phyloP scores from a whole-genome alignment of 1,140 invertebrate species.

The Halictus rubicundus region DNA sequence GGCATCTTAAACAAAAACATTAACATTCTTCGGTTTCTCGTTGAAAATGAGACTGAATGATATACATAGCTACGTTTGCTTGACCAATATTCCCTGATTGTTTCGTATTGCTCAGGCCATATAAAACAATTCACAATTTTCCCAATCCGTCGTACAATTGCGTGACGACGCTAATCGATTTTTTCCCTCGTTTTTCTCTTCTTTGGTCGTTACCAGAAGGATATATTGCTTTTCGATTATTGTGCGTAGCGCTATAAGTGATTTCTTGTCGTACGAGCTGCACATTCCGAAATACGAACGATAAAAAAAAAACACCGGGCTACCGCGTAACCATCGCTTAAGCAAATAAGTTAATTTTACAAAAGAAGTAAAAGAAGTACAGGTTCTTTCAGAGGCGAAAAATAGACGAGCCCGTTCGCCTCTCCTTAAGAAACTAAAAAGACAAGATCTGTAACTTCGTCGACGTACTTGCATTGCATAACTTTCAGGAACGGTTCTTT shows the following conservation, averaged over 20 bases:
- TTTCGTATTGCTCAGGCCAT: background rate
- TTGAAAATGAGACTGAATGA: background rate
- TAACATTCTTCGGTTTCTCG: background rate
- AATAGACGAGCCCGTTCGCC: too few species aligned
- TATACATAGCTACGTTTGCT: conserved; percentile 1
- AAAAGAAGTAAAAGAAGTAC: background rate
- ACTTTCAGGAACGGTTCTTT: too few species aligned
- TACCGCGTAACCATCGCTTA: background rate
- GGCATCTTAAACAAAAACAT: background rate
- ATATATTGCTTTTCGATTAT: background rate
- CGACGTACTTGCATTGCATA: too few species aligned
- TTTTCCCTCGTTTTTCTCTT: background rate
- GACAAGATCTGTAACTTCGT: too few species aligned
- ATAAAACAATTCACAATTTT: background rate
- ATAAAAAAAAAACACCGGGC: background rate
- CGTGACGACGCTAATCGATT: background rate
- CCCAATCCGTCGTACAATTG: background rate
- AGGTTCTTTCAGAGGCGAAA: background rate
- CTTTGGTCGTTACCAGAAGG: background rate
- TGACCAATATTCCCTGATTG: background rate
- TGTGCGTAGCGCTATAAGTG: background rate
- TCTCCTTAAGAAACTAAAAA: too few species aligned
- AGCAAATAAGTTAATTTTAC: background rate
- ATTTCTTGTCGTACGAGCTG: background rate
- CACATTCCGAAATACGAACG: too few species aligned